phyloP scores from a whole-genome alignment of 2,888 invertebrate species.

The Priocnemis perturbator region DNA sequence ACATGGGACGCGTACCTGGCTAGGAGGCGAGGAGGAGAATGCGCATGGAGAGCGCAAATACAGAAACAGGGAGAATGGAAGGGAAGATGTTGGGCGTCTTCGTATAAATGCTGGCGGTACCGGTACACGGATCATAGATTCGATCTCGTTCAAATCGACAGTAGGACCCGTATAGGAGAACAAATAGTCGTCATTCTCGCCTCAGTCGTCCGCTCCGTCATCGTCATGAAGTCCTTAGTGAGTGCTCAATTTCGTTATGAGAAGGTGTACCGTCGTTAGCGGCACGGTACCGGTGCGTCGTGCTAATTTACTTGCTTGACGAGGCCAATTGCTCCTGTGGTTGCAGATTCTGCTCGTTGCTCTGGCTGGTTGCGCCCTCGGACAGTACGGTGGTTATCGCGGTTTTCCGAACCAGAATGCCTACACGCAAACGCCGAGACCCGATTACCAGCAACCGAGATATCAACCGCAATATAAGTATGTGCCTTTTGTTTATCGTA shows the following conservation, averaged over 20 bases:
- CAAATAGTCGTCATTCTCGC: constrained; percentile 8
- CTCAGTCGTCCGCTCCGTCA: too few relatives aligned
- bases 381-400: constrained; percentile 60
- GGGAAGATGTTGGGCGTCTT: constrained; percentile 69
- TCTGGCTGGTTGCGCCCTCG: constrained; percentile 62
- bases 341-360: constrained; percentile 62
- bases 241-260: constrained; percentile 45
- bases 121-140: constrained; percentile 61
- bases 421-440: constrained; percentile 55
- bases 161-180: constrained; percentile 42
- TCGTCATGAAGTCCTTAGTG: constrained; percentile 70
- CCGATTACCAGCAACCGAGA: constrained; percentile 54
- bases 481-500: constrained; percentile 1
- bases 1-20: constrained; percentile 26
- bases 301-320: too few relatives aligned
- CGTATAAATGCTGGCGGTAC: constrained; percentile 69
- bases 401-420: constrained; percentile 60
- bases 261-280: too few relatives aligned
- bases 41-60: constrained; percentile 50
- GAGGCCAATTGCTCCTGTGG: too few relatives aligned
- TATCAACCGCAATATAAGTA: constrained; percentile 62
- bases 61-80: constrained; percentile 62
- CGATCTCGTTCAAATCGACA: constrained; percentile 67
- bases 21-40: constrained; percentile 38
- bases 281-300: too few relatives aligned